Conservation (phyloP, 2,888 invertebrate genomes). For the Chymomyza caudatula region DNA sequence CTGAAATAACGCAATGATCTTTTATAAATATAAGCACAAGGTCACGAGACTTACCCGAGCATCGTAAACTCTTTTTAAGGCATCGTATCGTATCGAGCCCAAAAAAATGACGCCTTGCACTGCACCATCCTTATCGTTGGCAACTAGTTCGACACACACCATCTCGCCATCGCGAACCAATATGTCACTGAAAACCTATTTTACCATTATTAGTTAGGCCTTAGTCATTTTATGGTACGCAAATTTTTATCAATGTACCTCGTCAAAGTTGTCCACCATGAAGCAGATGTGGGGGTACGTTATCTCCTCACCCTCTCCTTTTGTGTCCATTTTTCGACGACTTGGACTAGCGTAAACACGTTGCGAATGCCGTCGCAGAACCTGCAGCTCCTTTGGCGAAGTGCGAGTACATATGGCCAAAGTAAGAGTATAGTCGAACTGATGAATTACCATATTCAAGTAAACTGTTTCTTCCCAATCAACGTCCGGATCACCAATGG, state of each 20-base stretch:
- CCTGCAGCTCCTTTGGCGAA: constrained; percentile 97
- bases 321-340: constrained; percentile 97
- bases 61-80: constrained; percentile 97
- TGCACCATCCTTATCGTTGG: constrained; percentile 90
- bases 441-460: constrained; percentile 97
- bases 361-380: constrained; percentile 93
- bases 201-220: not conserved
- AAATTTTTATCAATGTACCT: constrained; percentile 80
- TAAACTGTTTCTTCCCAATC: constrained; percentile 99
- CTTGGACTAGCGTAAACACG: constrained; percentile 98
- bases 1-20: constrained; percentile 69
- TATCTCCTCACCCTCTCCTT: constrained; percentile 98
- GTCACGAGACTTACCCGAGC: constrained; percentile 85
- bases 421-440: constrained; percentile 98
- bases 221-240: not conserved
- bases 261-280: constrained; percentile 99
- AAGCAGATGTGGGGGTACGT: constrained; percentile 99
- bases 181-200: constrained; percentile 96
- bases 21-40: constrained; percentile 41
- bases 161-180: constrained; percentile 98
- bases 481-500: constrained; percentile 95
- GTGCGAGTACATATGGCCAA: constrained; percentile 98
- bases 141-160: constrained; percentile 98
- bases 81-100: constrained; percentile 98
- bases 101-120: constrained; percentile 97